phyloP scores from a whole-genome alignment of 2,113 vertebrate genomes.

The Prunella fulvescens region DNA sequence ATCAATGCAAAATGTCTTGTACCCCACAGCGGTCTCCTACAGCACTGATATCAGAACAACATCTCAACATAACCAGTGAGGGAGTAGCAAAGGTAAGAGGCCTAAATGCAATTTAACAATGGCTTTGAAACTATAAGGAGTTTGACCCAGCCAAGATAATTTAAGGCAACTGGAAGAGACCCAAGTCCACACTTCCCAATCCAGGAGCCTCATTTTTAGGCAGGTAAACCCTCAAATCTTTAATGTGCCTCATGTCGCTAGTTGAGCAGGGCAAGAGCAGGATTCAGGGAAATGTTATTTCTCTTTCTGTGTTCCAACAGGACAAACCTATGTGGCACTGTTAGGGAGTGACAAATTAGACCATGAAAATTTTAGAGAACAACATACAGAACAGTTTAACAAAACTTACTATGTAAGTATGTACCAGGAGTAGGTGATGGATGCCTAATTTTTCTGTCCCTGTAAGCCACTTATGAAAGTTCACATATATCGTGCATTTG shows the following conservation, averaged over 20 bases:
- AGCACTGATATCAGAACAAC: not conserved
- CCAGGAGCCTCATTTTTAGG: not conserved
- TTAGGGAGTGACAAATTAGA: not conserved
- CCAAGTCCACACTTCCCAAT: not conserved
- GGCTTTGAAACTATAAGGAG: not conserved
- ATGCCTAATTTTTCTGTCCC: not conserved
- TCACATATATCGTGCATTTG: not conserved
- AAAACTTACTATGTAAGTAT: not conserved
- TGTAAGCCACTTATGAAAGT: not conserved
- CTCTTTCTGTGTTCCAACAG: not conserved
- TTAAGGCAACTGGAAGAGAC: not conserved
- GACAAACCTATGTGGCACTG: not conserved
- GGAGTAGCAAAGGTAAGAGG: not conserved
- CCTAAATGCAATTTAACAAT: not conserved
- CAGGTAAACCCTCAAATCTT: not conserved
- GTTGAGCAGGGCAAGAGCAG: not conserved
- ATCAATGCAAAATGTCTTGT: not conserved
- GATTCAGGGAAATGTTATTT: not conserved
- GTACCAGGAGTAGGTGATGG: not conserved
- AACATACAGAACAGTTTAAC: not conserved
- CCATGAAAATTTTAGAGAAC: not conserved
- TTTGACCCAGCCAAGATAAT: not conserved
- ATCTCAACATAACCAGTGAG: accelerated
- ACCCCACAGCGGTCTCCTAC: not conserved
- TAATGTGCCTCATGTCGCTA: not conserved